A percentile compares a stretch with the other conserved stretches of the same genome.
phyloP scores from a whole-genome alignment of 23 tunicate species.

The Halocynthia roretzi region DNA sequence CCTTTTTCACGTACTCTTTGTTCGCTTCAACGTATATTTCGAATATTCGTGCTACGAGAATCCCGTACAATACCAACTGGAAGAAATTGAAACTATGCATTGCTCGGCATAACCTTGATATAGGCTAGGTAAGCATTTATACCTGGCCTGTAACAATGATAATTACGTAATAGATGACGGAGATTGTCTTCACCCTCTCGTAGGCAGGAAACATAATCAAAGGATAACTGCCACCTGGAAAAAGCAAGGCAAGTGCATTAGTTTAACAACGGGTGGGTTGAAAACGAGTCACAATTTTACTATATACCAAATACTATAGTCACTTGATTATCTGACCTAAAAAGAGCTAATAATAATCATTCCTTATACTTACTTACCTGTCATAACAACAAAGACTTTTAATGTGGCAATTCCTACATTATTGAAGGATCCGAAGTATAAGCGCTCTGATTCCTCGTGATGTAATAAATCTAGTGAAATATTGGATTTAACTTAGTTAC shows the following conservation, averaged over 20 bases:
- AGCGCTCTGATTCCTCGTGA: too few relatives aligned
- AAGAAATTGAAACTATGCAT: background rate
- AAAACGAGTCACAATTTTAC: too few relatives aligned
- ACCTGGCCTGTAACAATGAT: conserved; percentile 83
- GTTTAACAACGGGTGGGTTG: background rate
- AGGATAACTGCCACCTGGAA: conserved; percentile 81
- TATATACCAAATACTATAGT: too few relatives aligned
- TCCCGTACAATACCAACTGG: conserved; percentile 70
- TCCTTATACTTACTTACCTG: conserved; percentile 32
- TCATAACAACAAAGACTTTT: conserved; percentile 71
- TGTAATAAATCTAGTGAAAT: too few relatives aligned
- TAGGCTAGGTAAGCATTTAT: background rate
- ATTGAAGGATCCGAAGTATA: conserved; percentile 36
- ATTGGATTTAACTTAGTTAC: too few relatives aligned
- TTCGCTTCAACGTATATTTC: conserved; percentile 75
- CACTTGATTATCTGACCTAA: too few relatives aligned
- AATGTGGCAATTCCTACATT: conserved; percentile 58
- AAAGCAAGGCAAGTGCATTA: background rate
- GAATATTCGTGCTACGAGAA: conserved; percentile 75
- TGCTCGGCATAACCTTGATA: background rate
- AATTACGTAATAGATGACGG: conserved; percentile 48
- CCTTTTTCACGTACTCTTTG: conserved; percentile 69
- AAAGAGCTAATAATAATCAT: background rate
- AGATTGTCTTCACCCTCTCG: conserved; percentile 21
- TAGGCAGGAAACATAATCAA: conserved; percentile 78